phyloP scores from a whole-genome alignment of 2,888 invertebrate genomes.

The Drosophila nr. perissopoda region DNA sequence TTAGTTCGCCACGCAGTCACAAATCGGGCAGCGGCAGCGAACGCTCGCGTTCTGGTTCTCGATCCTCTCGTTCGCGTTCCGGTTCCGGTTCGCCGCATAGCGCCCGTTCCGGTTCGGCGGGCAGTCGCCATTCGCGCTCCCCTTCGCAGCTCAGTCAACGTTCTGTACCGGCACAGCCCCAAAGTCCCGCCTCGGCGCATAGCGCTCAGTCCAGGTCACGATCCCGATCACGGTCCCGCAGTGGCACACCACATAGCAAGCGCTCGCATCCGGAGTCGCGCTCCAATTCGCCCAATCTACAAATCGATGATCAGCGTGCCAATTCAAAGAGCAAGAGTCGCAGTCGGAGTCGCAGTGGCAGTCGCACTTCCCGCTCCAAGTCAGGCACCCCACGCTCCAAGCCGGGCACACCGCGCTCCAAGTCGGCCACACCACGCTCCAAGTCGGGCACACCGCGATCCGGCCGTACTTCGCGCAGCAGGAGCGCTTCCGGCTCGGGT shows the following conservation, averaged over 20 bases:
- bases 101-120: conserved; percentile 22
- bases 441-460: conserved; percentile 60
- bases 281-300: conserved; percentile 86
- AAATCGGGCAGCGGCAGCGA: conserved; percentile 79
- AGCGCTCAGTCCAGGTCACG: conserved; percentile 65
- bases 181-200: conserved; percentile 50
- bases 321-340: conserved; percentile 75
- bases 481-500: conserved; percentile 79
- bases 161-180: conserved; percentile 37
- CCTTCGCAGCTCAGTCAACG: conserved; percentile 42
- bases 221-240: conserved; percentile 62
- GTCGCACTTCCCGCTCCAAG: conserved; percentile 66
- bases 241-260: conserved; percentile 65
- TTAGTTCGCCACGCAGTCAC: conserved; percentile 72
- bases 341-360: conserved; percentile 77
- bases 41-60: conserved; percentile 77
- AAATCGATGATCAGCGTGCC: conserved; percentile 86
- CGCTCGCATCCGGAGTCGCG: conserved; percentile 85
- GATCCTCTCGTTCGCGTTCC: conserved; percentile 60
- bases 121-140: conserved; percentile 54
- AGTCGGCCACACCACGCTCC: conserved; percentile 69
- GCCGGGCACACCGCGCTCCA: conserved; percentile 45
- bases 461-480: conserved; percentile 51
- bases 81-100: conserved; percentile 66
- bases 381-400: conserved; percentile 53